Percentiles rank a stretch among this genome's conserved stretches.
phyloP scores from a whole-genome alignment of 2,888 invertebrate genomes.

The Drosophila neonasuta region DNA sequence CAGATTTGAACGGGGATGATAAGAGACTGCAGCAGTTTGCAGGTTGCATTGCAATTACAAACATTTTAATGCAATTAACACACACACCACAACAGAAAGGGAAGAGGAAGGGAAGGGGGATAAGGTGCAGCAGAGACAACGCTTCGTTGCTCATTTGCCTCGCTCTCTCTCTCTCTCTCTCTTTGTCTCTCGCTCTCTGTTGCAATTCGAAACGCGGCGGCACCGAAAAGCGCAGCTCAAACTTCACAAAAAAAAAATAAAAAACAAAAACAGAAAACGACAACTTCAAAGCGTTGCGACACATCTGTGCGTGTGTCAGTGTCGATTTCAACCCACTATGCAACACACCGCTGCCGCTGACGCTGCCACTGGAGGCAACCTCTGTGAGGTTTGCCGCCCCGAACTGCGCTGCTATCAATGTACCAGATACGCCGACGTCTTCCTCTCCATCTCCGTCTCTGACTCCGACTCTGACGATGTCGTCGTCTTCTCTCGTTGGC shows the following conservation, averaged over 20 bases:
- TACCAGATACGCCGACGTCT: slow-evolving; percentile 64
- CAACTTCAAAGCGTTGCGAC: slow-evolving; percentile 21
- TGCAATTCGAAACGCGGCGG: slow-evolving; percentile 71
- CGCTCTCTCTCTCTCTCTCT: neutral
- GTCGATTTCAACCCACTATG: slow-evolving; percentile 63
- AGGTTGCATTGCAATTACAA: slow-evolving; percentile 74
- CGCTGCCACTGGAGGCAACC: slow-evolving; percentile 26
- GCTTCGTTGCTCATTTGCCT: slow-evolving; percentile 70
- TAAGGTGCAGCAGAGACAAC: slow-evolving; percentile 9
- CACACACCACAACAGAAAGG: slow-evolving; percentile 53
- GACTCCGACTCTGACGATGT: neutral
- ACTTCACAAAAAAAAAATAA: slow-evolving; percentile 29
- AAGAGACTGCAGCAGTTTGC: slow-evolving; percentile 24
- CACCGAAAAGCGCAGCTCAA: slow-evolving; percentile 60
- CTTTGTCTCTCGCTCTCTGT: neutral
- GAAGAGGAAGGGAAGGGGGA: slow-evolving; percentile 1
- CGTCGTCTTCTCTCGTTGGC: neutral
- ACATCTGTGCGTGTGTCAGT: slow-evolving; percentile 57
- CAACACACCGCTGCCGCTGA: slow-evolving; percentile 21
- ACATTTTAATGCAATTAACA: slow-evolving; percentile 82
- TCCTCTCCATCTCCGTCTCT: neutral
- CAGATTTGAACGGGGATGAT: slow-evolving; percentile 51
- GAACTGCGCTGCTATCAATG: slow-evolving; percentile 67
- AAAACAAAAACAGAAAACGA: neutral
- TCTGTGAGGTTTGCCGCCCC: slow-evolving; percentile 69